Evolutionary conservation across 2,797 vertebrate genomes (phyloP), one percentile per base, ranked within the genome.

Genomic region (Cetoscarus ocellatus): DNA sequence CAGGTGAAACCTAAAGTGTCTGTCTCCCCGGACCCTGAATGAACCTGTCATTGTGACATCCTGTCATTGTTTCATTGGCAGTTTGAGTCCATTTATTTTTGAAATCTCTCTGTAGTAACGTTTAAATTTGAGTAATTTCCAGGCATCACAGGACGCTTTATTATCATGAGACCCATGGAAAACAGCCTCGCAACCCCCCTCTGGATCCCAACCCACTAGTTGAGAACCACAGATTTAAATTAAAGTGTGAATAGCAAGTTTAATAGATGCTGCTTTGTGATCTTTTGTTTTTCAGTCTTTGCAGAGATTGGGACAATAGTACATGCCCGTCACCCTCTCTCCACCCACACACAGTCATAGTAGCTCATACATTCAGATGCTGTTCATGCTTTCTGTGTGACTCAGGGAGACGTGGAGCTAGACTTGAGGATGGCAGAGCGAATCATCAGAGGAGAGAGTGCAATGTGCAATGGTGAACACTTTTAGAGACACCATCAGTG

Each of bases 261-360:
- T n/a, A 0, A 58, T 40, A 66, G 61, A 61, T 7, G 3, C 7
- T 36, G 17, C 15, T 10, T 48, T 35, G 61, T 53, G 62, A 48
- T 75, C 51, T 39, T 3, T 39, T 39, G 35, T 27, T 47, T 68
- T 3, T 50, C 1, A 49, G 5, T 8, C 57, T 61, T 59, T 10
- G 12, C 50, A 55, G 44, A 36, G 64, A 36, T 10, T 44, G 38
- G 8, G 49, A 66, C 56, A 4, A 27, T 52, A 19, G 58, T 38
- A 35, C 18, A 56, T 2, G 43, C 42, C 50, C 18, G 8, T 12
- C 52, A 48, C 64, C 56, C 61, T 58, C 63, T 3, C 17, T 3
- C 70, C 58, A n/a, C 75, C 63, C 77, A 86, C 75, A 70, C 70
- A 17, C 51, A 35, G 53, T 54, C 60, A 75, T 58, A 61, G 73